Percentiles rank a stretch among this genome's conserved stretches.
Evolutionary conservation across 1,140 invertebrate genomes (phyloP).

Genomic region (Anoplophora glabripennis): DNA sequence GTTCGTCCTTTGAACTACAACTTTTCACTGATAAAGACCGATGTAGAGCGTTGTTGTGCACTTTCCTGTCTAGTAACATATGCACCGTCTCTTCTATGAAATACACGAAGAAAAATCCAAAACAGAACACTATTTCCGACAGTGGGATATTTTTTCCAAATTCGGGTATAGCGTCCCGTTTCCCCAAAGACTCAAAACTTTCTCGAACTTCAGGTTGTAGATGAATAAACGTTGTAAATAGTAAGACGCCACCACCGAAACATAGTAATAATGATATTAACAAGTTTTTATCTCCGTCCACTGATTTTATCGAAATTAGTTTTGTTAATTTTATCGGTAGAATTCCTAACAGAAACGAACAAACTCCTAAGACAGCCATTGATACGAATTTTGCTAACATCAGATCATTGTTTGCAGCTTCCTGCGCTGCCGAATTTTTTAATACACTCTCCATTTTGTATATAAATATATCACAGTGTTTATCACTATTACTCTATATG

Average conservation of each 20-base stretch:
- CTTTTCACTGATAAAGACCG: constrained; percentile 57
- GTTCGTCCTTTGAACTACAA: constrained; percentile 35
- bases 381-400: constrained; percentile 63
- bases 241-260: constrained; percentile 77
- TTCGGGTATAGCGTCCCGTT: constrained; percentile 47
- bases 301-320: constrained; percentile 44
- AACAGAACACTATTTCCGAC: constrained; percentile 65
- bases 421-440: constrained; percentile 8
- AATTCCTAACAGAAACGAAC: constrained; percentile 67
- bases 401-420: constrained; percentile 29
- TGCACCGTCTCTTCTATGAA: constrained; percentile 70
- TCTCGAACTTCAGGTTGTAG: constrained; percentile 72
- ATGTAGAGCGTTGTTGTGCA: constrained; percentile 54
- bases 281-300: constrained; percentile 49
- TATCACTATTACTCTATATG: too few relatives aligned
- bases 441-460: constrained; percentile 16
- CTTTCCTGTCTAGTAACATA: constrained; percentile 53
- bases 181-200: constrained; percentile 50
- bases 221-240: constrained; percentile 75
- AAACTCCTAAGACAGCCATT: constrained; percentile 65
- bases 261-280: constrained; percentile 64
- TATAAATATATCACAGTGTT: neutral
- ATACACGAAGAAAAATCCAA: constrained; percentile 73
- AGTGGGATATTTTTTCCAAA: constrained; percentile 52
- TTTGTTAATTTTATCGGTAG: constrained; percentile 60